phyloP scores from a whole-genome alignment of 2,888 invertebrate species.

The Polydrusus tereticollis region DNA sequence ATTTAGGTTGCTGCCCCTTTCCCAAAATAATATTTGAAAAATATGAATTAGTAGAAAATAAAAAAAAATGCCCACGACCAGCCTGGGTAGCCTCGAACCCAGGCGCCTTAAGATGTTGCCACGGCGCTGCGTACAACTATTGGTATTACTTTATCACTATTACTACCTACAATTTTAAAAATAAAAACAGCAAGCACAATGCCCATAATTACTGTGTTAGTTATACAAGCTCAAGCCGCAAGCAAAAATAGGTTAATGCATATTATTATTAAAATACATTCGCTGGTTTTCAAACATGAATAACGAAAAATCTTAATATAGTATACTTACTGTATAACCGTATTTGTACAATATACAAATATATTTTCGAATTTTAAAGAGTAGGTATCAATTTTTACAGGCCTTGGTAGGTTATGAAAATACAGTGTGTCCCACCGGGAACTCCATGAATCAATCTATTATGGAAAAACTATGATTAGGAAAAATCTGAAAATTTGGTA shows the following conservation, averaged over 20 bases:
- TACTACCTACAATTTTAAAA: neutral
- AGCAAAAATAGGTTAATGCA: neutral
- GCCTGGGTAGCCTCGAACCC: too few species aligned
- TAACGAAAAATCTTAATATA: neutral
- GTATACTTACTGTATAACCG: neutral
- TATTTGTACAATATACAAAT: neutral
- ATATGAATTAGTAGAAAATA: too few species aligned
- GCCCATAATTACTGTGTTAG: neutral
- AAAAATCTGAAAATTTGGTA: too few species aligned
- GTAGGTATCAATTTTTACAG: neutral
- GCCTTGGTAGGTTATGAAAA: neutral
- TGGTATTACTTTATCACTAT: too few species aligned
- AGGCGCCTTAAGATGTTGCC: too few species aligned
- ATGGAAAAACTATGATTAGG: too few species aligned
- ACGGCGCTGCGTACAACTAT: too few species aligned
- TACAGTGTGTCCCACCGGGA: too few species aligned
- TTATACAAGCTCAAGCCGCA: neutral
- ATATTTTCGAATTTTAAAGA: neutral
- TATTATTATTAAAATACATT: conserved; percentile 14
- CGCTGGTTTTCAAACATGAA: neutral
- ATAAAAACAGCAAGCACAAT: neutral
- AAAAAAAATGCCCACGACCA: too few species aligned
- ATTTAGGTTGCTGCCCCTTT: too few species aligned
- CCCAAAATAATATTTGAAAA: too few species aligned
- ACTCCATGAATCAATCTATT: too few species aligned